Evolutionary conservation across 2,888 invertebrate genomes (phyloP), one percentile per base, ranked within the genome.

Genomic region (Leptogaster cylindrica): DNA sequence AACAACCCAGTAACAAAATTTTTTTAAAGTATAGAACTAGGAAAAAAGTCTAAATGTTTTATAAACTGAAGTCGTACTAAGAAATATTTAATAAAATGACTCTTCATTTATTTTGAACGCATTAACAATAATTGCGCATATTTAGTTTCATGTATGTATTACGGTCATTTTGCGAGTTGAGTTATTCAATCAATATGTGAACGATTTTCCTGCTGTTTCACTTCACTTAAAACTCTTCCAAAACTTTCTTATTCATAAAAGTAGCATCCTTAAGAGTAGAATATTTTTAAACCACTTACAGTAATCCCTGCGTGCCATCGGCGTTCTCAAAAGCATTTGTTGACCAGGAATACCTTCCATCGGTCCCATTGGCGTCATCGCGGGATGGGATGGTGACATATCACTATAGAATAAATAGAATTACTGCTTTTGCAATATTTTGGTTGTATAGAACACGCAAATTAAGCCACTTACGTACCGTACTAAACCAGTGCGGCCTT

Each of bases 231-330:
- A n/a, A n/a, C n/a, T n/a, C n/a, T n/a, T n/a, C n/a, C n/a, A n/a
- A n/a, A n/a, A n/a, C n/a, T n/a, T n/a, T n/a, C 4, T 12, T 48
- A 18, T n/a, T n/a, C n/a, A n/a, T n/a, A n/a, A n/a, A n/a, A n/a
- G n/a, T n/a, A n/a, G n/a, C n/a, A n/a, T n/a, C n/a, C n/a, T n/a
- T n/a, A n/a, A n/a, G n/a, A n/a, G n/a, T 48, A 23, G 23, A 3
- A 6, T 12, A 25, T 23, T 8, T 3, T 51, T 28, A 25, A 41
- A 41, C 14, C 10, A 44, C 93, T 90, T 88, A 93, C 94, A 93
- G 84, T 93, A 93, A 82, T 94, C 93, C 74, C 92, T 92, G 76
- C 92, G 87, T 73, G 92, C 76, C 87, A 92, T 88, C 70, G 89
- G 87, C 77, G 88, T 80, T 73, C 81, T 76, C 73, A 82, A 73